Evolutionary conservation across 2,888 invertebrate species (phyloP), one percentile per base, ranked within the genome.

Genomic region (Agrenia bidenticulata): DNA sequence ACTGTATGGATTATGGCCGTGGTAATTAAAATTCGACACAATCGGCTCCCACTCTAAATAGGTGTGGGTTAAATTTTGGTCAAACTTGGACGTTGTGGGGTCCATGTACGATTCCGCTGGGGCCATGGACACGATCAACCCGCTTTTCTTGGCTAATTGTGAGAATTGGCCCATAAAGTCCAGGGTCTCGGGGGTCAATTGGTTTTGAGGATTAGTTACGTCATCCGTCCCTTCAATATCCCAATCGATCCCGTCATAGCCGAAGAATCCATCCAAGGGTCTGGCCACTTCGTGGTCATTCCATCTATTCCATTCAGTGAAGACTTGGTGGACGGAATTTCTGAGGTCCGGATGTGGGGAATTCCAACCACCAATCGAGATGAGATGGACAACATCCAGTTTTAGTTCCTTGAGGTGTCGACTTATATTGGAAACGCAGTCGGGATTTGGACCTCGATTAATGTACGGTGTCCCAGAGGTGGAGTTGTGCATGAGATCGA

Each of bases 361-460:
- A 23, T 54, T 26, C 54, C 54, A 54, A n/a, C 54, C 54, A 7
- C 54, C 26, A 26, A 54, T n/a, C n/a, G n/a, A n/a, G n/a, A n/a
- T n/a, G n/a, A n/a, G n/a, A n/a, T n/a, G n/a, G n/a, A n/a, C n/a
- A n/a, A n/a, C n/a, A n/a, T n/a, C n/a, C n/a, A n/a, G n/a, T n/a
- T n/a, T n/a, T n/a, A n/a, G n/a, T n/a, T n/a, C n/a, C n/a, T n/a
- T n/a, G n/a, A n/a, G n/a, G n/a, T n/a, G n/a, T n/a, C n/a, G n/a
- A n/a, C n/a, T n/a, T n/a, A n/a, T n/a, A n/a, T n/a, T n/a, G n/a
- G n/a, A n/a, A n/a, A n/a, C n/a, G n/a, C n/a, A n/a, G n/a, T n/a
- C n/a, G n/a, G n/a, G n/a, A n/a, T n/a, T n/a, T n/a, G n/a, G n/a
- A n/a, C n/a, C n/a, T n/a, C n/a, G n/a, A n/a, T n/a, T n/a, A n/a